Base-by-base conservation (phyloP, 2,888 invertebrate genomes). In the Mythimna albipuncta region DNA sequence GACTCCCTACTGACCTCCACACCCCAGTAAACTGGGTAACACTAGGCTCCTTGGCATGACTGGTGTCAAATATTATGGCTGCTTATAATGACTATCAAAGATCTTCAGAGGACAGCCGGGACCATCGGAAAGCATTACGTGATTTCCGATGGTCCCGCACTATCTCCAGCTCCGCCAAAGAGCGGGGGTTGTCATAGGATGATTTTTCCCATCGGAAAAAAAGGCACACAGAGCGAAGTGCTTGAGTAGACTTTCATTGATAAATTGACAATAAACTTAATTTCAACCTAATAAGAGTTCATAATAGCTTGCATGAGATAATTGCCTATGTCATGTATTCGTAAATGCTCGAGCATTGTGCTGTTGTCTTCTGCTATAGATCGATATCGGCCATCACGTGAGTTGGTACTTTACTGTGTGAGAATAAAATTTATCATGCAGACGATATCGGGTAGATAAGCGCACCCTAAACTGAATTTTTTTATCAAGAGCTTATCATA, bases 371-470 rank as follows among this genome's bases (percentile, higher is more conserved):
- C 5, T 47, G 16, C 2, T 0, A 35, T n/a, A 35, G 26, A 21
- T 66, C 13, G 3, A 2, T 44, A 47, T 75, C 57, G 44, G 32
- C 11, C 19, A 11, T 98, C 95, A 98, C 98, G 97, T 97, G 92
- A 93, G 91, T 86, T 32, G 16, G 13, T 32, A 13, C 9, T 32
- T 47, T 58, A 19, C 58, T 41, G 6, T 13, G 13, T 58, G 21
- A 26, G 26, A 50, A 21, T 70, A 32, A 69, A 54, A 77, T 16
- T 35, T 26, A 77, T 69, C 68, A 58, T 26, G 13, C 11, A 32
- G 57, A 64, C 44, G 19, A 21, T 62, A 58, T 64, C 57, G 10
- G 16, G 10, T 47, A 50, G 67, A 75, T 79, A 75, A 61, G 59
- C 81, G n/a, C 66, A 6, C 67, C 75, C 35, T 63, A 50, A 52